A percentile compares a stretch with the other conserved stretches of the same genome.
phyloP scores from a whole-genome alignment of 2,888 invertebrate species.

The Thysanoteuthis rhombus region DNA sequence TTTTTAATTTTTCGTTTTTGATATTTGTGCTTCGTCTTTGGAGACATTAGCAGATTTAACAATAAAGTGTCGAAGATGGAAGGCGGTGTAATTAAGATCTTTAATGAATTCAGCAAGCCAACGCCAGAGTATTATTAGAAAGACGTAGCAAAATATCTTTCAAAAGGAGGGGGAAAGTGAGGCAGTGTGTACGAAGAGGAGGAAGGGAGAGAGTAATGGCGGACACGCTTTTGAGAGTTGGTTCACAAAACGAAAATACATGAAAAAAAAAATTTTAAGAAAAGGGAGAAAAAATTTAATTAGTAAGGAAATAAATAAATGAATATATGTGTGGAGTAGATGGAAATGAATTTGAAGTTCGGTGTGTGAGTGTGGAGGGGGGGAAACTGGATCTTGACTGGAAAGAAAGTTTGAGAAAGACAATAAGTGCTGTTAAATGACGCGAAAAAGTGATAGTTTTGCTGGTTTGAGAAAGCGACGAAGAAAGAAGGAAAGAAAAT shows the following conservation, averaged over 20 bases:
- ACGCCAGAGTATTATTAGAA: background rate
- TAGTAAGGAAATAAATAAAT: background rate
- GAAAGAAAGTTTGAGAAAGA: background rate
- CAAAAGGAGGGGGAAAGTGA: too few relatives aligned
- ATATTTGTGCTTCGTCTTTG: background rate
- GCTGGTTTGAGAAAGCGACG: background rate
- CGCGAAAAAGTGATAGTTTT: background rate
- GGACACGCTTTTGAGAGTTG: too few relatives aligned
- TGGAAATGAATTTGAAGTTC: background rate
- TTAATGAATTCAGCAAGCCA: background rate
- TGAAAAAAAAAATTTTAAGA: too few relatives aligned
- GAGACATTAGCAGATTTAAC: background rate
- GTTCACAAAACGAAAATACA: background rate
- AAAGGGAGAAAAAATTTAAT: background rate
- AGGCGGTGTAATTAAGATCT: background rate
- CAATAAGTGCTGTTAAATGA: background rate
- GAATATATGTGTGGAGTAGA: background rate
- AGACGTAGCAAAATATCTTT: too few relatives aligned
- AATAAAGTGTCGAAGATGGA: background rate
- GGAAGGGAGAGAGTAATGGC: too few relatives aligned
- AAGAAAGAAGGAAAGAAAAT: background rate
- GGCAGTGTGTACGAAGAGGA: too few relatives aligned
- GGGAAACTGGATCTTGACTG: background rate
- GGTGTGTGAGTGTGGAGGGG: too few relatives aligned
- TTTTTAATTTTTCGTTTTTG: background rate